Percentiles rank a stretch among this genome's conserved stretches.
These are phyloP conservation scores for Tupaia chinensis DNA, from an alignment of 2,113 vertebrate genomes.

Conservation along the genomic window DNA sequence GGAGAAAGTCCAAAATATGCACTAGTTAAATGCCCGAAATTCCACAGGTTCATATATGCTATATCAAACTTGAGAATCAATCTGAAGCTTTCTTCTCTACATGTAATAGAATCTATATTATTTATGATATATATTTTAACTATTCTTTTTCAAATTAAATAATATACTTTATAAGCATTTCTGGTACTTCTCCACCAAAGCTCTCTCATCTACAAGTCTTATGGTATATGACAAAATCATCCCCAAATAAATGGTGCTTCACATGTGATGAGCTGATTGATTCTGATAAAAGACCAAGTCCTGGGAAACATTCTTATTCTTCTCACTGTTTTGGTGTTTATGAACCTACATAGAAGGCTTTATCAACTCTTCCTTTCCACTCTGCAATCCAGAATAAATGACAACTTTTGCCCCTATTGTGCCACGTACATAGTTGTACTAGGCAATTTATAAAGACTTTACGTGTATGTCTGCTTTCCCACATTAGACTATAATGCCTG, in stretches of 20 bases:
- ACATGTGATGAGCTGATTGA: not conserved
- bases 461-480: not conserved
- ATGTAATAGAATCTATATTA: not conserved
- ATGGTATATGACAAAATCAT: not conserved
- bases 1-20: not conserved
- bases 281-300: conserved; percentile 1
- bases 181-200: not conserved
- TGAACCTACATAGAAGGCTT: not conserved
- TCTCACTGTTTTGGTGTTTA: not conserved
- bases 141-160: not conserved
- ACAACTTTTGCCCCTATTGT: not conserved
- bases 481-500: not conserved
- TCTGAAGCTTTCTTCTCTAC: not conserved
- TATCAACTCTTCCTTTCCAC: not conserved
- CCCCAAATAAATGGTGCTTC: conserved; percentile 3
- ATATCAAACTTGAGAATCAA: not conserved
- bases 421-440: not conserved
- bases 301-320: not conserved
- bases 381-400: not conserved
- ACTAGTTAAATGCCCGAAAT: not conserved
- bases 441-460: conserved; percentile 24
- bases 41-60: not conserved
- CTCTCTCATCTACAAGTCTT: not conserved
- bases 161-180: not conserved
- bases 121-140: not conserved